These are phyloP conservation scores for Chiridota heheva DNA, from an alignment of 35 echinoderm and acorn worm species.

Conservation along the genomic window DNA sequence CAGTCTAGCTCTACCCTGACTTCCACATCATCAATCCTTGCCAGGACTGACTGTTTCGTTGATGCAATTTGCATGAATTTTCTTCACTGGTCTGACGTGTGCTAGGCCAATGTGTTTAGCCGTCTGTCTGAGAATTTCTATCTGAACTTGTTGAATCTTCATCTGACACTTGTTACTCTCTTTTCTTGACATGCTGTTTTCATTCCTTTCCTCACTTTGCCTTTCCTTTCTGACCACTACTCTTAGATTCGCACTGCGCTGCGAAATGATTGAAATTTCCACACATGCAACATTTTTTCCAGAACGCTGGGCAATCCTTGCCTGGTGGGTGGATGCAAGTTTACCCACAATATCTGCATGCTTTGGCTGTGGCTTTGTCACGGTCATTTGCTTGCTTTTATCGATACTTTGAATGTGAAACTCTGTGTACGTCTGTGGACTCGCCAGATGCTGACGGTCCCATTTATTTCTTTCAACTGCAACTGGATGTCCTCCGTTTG, in stretches of 20 bases:
- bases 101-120: too few relatives aligned
- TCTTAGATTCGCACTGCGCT: too few relatives aligned
- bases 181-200: constrained; percentile 12
- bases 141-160: constrained; percentile 19
- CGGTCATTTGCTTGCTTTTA: too few relatives aligned
- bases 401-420: not conserved
- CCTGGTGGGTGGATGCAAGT: not conserved
- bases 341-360: not conserved
- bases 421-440: not conserved
- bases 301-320: too few relatives aligned
- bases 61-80: not conserved
- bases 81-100: not conserved
- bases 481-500: constrained; percentile 42
- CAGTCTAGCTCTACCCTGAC: constrained; percentile 8
- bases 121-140: not conserved
- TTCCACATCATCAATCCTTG: constrained; percentile 4
- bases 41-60: not conserved
- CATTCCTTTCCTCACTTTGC: constrained; percentile 29
- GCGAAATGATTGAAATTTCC: constrained; percentile 1
- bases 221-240: too few relatives aligned
- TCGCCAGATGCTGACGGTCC: not conserved
- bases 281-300: constrained; percentile 43
- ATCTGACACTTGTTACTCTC: constrained; percentile 14
- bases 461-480: constrained; percentile 40
- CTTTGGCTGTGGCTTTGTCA: not conserved